These are phyloP conservation scores for Acrobasis consociella DNA, from an alignment of 2,888 invertebrate genomes.

Conservation along the genomic window DNA sequence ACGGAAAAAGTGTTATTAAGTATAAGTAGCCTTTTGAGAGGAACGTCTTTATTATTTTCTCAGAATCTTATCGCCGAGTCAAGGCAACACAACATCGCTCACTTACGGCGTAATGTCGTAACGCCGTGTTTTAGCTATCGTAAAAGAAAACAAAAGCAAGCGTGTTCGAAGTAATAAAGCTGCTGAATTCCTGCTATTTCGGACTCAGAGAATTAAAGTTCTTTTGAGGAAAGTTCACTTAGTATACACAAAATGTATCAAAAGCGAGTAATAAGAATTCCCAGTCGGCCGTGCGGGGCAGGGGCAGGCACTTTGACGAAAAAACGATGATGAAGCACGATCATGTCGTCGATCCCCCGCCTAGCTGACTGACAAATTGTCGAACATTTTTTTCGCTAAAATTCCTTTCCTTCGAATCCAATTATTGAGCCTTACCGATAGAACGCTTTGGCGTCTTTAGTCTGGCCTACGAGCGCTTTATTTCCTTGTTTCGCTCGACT, in stretches of 20 bases:
- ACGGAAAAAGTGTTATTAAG: conserved; percentile 30
- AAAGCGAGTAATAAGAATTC: conserved; percentile 69
- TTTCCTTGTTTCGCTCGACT: conserved; percentile 50
- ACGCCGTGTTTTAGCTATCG: conserved; percentile 63
- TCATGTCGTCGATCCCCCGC: conserved; percentile 64
- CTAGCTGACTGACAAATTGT: conserved; percentile 73
- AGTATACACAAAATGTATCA: conserved; percentile 64
- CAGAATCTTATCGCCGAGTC: conserved; percentile 47
- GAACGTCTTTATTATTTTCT: conserved; percentile 41
- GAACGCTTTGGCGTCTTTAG: conserved; percentile 51
- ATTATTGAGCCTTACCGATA: conserved; percentile 66
- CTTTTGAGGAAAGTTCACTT: conserved; percentile 65
- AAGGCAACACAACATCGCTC: conserved; percentile 54
- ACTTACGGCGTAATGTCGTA: conserved; percentile 60
- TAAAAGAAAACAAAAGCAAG: conserved; percentile 69
- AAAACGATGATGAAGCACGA: conserved; percentile 77
- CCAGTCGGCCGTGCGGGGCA: conserved; percentile 49
- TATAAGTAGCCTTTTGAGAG: conserved; percentile 33
- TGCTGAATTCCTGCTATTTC: conserved; percentile 69
- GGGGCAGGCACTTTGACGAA: conserved; percentile 62
- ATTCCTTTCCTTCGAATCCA: conserved; percentile 70
- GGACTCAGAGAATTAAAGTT: conserved; percentile 71
- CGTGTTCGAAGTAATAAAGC: conserved; percentile 68
- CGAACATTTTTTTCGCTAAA: conserved; percentile 71
- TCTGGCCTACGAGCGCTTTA: conserved; percentile 45